A percentile compares a stretch with the other conserved stretches of the same genome.
phyloP scores from a whole-genome alignment of 2,888 invertebrate species.

The Limnephilus auricula region DNA sequence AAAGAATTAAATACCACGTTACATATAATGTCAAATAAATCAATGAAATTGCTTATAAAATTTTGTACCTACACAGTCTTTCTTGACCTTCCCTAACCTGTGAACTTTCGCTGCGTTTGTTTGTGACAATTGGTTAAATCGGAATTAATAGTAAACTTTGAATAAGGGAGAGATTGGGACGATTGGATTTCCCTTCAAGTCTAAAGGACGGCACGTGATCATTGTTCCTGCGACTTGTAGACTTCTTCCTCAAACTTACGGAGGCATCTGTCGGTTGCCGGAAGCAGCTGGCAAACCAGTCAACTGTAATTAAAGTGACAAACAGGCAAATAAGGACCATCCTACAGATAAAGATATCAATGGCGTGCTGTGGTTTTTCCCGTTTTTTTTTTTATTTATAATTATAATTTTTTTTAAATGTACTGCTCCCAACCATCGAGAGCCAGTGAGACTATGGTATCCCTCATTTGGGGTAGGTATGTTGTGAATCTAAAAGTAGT shows the following conservation, averaged over 20 bases:
- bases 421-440: too few relatives aligned
- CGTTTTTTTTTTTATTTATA: background rate
- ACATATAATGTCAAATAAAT: too few relatives aligned
- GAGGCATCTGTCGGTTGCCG: conserved; percentile 58
- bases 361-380: background rate
- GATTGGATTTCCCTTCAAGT: background rate
- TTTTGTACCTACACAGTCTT: background rate
- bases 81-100: background rate
- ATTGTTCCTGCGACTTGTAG: conserved; percentile 50
- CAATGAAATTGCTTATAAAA: background rate
- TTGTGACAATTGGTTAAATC: background rate
- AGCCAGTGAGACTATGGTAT: too few relatives aligned
- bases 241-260: conserved; percentile 53
- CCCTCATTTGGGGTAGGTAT: too few relatives aligned
- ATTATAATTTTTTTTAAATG: too few relatives aligned
- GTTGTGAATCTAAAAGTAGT: too few relatives aligned
- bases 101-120: background rate
- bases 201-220: conserved; percentile 45
- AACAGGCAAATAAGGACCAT: conserved; percentile 28
- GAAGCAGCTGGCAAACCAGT: conserved; percentile 59
- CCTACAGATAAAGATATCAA: background rate
- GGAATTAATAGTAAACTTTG: background rate
- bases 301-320: conserved; percentile 60
- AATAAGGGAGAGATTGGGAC: background rate
- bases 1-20: too few relatives aligned